Conservation (phyloP, 2,888 invertebrate genomes). For the Trissolcus brochymenae region DNA sequence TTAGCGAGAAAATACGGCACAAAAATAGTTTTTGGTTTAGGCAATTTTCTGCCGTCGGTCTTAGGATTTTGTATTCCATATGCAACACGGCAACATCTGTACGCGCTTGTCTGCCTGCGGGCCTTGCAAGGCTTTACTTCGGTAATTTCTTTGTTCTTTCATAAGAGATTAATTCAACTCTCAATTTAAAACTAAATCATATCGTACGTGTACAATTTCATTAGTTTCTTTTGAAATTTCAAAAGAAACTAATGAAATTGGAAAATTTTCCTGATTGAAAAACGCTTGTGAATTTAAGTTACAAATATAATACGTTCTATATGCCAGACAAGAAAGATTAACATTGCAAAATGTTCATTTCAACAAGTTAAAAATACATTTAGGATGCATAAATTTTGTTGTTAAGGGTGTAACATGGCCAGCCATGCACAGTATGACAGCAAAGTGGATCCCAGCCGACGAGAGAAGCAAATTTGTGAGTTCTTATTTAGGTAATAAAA, state of each 20-base stretch:
- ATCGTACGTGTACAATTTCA: too few relatives aligned
- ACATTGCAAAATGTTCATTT: too few relatives aligned
- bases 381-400: slow-evolving; percentile 58
- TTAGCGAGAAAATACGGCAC: slow-evolving; percentile 84
- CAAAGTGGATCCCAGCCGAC: slow-evolving; percentile 88
- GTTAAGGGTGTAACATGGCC: slow-evolving; percentile 83
- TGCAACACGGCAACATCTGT: slow-evolving; percentile 80
- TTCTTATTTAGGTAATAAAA: slow-evolving; percentile 78
- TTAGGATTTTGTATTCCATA: slow-evolving; percentile 82
- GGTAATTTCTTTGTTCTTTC: slow-evolving; percentile 75
- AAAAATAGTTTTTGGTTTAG: slow-evolving; percentile 83
- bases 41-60: slow-evolving; percentile 81
- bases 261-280: too few relatives aligned
- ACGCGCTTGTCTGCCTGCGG: slow-evolving; percentile 80
- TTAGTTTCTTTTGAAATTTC: too few relatives aligned
- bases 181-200: too few relatives aligned
- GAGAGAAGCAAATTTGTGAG: slow-evolving; percentile 86
- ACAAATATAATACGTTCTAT: too few relatives aligned
- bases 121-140: slow-evolving; percentile 83
- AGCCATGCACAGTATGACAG: slow-evolving; percentile 87
- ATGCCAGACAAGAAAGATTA: too few relatives aligned
- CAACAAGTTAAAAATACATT: too few relatives aligned
- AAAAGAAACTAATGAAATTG: too few relatives aligned
- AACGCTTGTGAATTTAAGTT: too few relatives aligned
- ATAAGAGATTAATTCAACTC: too few relatives aligned